Evolutionary conservation across 2,113 vertebrate species (phyloP), one percentile per base, ranked within the genome.

Genomic region (Ammodytes dubius): DNA sequence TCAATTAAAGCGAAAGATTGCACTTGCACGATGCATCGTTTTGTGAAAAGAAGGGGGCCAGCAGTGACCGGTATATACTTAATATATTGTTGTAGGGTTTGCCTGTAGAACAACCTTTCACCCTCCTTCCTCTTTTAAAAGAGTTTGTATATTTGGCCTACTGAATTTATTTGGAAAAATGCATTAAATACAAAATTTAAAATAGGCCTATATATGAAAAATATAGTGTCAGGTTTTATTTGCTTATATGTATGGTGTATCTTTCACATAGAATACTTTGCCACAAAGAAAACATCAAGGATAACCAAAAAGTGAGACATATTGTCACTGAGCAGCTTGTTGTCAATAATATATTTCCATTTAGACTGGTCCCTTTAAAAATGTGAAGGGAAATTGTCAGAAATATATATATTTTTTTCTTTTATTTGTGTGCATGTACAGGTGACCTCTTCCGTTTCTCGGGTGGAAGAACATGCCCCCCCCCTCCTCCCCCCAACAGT

Each of bases 1-100:
- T 89, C 91, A 92, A 92, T 94, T 94, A 92, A 93, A 80, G 87
- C 78, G 79, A 89, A 87, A 93, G 86, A 94, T 93, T 94, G 91
- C 90, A 80, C 87, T 91, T 89, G 90, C 90, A 93, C 85, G 81
- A 72, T 70, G 82, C 87, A 57, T 73, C 73, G 71, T 69, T 91
- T 58, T 84, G 80, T 82, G 85, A 87, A 76, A 79, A 80, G 66
- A 81, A 66, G 65, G 73, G 27, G 68, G 13, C 79, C 83, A 90
- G 82, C 45, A 86, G 74, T 91, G 86, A 87, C 87, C 72, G 14
- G 5, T 74, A 7, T 73, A 52, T n/a, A 70, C 47, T 43, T 54
- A 83, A 88, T 76, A 78, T 64, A 75, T 79, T 74, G 63, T 47
- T 54, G 27, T 19, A 52, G 45, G 13, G 43, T 87, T 49, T 64